These are phyloP conservation scores for Pardalotus punctatus DNA, from an alignment of 2,113 vertebrate species.

Conservation along the genomic window DNA sequence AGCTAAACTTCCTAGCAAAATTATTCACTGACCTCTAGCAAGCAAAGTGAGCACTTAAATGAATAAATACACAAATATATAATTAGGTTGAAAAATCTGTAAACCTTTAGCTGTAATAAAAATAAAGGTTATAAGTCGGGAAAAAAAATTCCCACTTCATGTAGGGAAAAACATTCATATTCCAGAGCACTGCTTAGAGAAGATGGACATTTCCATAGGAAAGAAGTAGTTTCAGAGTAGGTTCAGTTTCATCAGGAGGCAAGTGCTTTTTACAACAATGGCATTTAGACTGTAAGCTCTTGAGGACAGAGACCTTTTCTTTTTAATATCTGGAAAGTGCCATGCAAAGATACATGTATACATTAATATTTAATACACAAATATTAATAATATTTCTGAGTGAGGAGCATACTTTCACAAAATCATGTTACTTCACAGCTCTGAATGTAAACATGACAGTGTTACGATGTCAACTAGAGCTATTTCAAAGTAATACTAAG, in stretches of 20 bases:
- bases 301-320: slow-evolving; percentile 54
- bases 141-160: neutral
- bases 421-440: neutral
- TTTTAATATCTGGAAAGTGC: slow-evolving; percentile 52
- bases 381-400: slow-evolving; percentile 28
- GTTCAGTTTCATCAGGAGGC: neutral
- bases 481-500: neutral
- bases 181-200: neutral
- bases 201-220: neutral
- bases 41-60: neutral
- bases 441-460: neutral
- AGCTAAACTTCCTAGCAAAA: neutral
- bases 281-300: slow-evolving; percentile 50
- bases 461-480: neutral
- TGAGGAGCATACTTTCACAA: neutral
- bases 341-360: slow-evolving; percentile 47
- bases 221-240: neutral
- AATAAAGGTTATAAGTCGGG: neutral
- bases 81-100: neutral
- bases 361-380: slow-evolving; percentile 49
- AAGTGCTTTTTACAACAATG: slow-evolving; percentile 29
- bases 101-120: neutral
- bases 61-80: neutral
- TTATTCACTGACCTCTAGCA: neutral
- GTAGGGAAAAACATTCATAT: neutral